Evolutionary conservation across 2,888 invertebrate species (phyloP).

Genomic region (Adineta ricciae): DNA sequence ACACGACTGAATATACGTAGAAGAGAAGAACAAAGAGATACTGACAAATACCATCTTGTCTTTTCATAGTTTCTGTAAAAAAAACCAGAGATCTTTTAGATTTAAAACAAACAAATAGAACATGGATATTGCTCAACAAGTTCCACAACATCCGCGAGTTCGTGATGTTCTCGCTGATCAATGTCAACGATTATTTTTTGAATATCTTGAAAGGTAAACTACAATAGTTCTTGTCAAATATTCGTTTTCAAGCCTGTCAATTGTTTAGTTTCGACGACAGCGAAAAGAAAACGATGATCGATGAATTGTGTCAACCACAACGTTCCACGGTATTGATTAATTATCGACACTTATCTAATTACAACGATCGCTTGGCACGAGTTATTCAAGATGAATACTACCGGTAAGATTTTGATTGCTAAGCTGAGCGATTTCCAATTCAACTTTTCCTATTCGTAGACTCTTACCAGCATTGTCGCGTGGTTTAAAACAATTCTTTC

Average conservation of each 20-base stretch:
- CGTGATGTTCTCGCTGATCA: slow-evolving; percentile 21
- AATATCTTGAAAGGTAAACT: slow-evolving; percentile 1
- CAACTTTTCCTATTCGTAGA: background rate
- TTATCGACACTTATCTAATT: slow-evolving; percentile 13
- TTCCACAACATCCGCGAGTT: slow-evolving; percentile 13
- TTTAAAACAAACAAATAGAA: background rate
- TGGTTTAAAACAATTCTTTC: slow-evolving; percentile 19
- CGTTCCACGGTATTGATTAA: slow-evolving; percentile 14
- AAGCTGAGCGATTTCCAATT: background rate
- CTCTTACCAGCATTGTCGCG: slow-evolving; percentile 4
- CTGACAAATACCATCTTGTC: background rate
- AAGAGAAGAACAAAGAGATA: too few relatives aligned
- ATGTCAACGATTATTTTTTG: slow-evolving; percentile 21
- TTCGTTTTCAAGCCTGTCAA: background rate
- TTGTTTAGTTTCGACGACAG: background rate
- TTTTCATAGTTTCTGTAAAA: too few relatives aligned
- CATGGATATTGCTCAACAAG: slow-evolving; percentile 9
- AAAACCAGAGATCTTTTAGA: too few relatives aligned
- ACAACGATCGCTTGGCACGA: background rate
- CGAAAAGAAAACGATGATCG: slow-evolving; percentile 1
- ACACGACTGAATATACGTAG: too few relatives aligned
- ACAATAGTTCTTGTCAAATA: background rate
- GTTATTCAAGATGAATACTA: slow-evolving; percentile 20
- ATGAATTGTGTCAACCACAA: slow-evolving; percentile 19
- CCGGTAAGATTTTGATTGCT: background rate